These are phyloP conservation scores for Platycheirus rosarum DNA, from an alignment of 2,888 invertebrate species.

Conservation along the genomic window DNA sequence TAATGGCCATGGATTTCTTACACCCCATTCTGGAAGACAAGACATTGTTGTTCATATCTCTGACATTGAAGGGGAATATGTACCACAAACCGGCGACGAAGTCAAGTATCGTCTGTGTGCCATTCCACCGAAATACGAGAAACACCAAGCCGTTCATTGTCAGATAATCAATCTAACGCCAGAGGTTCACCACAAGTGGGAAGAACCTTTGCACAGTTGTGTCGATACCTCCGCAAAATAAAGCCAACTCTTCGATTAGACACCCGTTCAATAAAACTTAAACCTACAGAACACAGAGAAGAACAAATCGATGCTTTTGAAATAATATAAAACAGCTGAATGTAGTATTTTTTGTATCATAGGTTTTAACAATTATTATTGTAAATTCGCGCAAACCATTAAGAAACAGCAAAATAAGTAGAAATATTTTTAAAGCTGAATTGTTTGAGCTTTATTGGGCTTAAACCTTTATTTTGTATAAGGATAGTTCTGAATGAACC, in stretches of 20 bases:
- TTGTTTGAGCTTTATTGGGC: no score
- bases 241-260: constrained; percentile 35
- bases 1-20: constrained; percentile 94
- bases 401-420: constrained; percentile 1
- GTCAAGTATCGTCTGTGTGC: constrained; percentile 92
- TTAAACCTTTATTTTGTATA: no score
- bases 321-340: constrained; percentile 56
- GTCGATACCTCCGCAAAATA: constrained; percentile 58
- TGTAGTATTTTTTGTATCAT: constrained; percentile 67
- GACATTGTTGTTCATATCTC: constrained; percentile 94
- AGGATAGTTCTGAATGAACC: no score
- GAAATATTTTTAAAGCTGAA: no score
- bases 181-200: constrained; percentile 92
- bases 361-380: constrained; percentile 33
- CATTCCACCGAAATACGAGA: constrained; percentile 94
- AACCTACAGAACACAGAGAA: constrained; percentile 37
- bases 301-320: constrained; percentile 69
- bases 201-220: constrained; percentile 82
- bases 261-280: no score
- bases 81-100: constrained; percentile 93
- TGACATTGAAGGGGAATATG: constrained; percentile 95
- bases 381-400: constrained; percentile 53
- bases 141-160: constrained; percentile 94
- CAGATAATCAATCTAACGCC: constrained; percentile 91
- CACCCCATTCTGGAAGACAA: constrained; percentile 87